Evolutionary conservation across 2,888 invertebrate genomes (phyloP), one percentile per base, ranked within the genome.

Genomic region (Schrankia costaestrigalis): DNA sequence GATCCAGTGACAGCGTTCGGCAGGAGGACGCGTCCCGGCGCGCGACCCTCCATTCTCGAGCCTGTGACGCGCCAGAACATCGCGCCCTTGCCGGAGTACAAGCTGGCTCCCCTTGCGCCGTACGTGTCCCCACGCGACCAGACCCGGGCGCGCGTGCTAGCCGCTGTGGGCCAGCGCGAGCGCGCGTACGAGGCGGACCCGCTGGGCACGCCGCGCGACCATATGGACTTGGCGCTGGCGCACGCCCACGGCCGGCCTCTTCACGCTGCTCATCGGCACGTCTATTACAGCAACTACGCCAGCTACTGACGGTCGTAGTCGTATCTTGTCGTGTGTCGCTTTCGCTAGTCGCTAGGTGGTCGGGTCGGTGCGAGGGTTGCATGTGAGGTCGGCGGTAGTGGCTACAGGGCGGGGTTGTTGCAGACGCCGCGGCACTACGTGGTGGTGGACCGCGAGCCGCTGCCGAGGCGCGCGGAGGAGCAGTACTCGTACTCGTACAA

Each of bases 361-460:
- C 60, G 70, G 67, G 72, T 62, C 67, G 73, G 76, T 70, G 77
- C 71, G 71, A 65, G 73, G 68, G 71, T 56, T 71, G 70, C 71
- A 66, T 67, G 70, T 59, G 66, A 72, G 65, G 66, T 67, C 62
- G 63, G 65, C 56, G 63, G 64, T 62, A 63, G 69, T 61, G 64
- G 68, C 63, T 61, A 63, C 52, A 79, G 75, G 71, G 76, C 76
- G 71, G 74, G 78, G 89, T 89, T 90, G 87, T 90, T 91, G 86
- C 91, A 95, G 95, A 95, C 93, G 89, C 95, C 93, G 89, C 94
- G 95, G 69, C 93, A 95, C 83, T 93, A 94, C 90, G 95, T 95
- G 90, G 92, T 94, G 88, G 93, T 94, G 80, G 92, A 92, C 82
- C 94, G 95, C 77, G 91, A 93, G 63, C 92, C 92, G 67, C 84